These are phyloP conservation scores for Iselma pallidipennis DNA, from an alignment of 2,888 invertebrate species.

Conservation along the genomic window DNA sequence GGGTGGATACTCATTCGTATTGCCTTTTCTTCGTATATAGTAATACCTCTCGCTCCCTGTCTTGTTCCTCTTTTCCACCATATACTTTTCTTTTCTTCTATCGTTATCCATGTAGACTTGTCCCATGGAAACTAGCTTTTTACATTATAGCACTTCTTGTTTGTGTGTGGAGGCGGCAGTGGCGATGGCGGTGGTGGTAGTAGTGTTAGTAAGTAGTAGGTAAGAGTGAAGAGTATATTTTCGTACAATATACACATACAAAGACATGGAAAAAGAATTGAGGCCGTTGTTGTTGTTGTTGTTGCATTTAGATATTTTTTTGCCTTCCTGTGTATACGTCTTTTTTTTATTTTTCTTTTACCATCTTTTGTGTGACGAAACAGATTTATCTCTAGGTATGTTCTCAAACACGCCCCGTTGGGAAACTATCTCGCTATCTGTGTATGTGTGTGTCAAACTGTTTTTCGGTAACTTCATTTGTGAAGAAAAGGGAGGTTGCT, in stretches of 20 bases:
- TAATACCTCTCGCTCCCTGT: slow-evolving; percentile 20
- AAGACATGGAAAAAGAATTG: neutral
- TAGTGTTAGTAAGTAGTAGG: neutral
- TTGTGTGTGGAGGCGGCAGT: slow-evolving; percentile 14
- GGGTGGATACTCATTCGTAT: slow-evolving; percentile 23
- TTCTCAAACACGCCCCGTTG: neutral
- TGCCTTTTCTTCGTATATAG: slow-evolving; percentile 23
- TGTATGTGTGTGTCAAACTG: neutral
- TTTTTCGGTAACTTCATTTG: slow-evolving; percentile 2
- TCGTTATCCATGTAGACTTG: slow-evolving; percentile 27
- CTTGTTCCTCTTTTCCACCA: neutral
- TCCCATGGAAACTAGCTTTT: slow-evolving; percentile 30
- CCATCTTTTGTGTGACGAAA: neutral
- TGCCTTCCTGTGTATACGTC: neutral
- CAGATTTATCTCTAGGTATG: neutral
- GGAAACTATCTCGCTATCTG: neutral
- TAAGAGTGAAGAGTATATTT: neutral
- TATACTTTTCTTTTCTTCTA: slow-evolving; percentile 6
- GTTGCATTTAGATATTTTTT: neutral
- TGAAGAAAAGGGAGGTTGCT: neutral
- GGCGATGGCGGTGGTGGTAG: too few relatives aligned
- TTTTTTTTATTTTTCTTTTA: neutral
- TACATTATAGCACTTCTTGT: slow-evolving; percentile 29
- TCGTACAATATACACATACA: neutral
- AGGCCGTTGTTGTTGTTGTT: neutral